Evolutionary conservation across 2,888 invertebrate species (phyloP), one percentile per base, ranked within the genome.

Genomic region (Eurois occulta): DNA sequence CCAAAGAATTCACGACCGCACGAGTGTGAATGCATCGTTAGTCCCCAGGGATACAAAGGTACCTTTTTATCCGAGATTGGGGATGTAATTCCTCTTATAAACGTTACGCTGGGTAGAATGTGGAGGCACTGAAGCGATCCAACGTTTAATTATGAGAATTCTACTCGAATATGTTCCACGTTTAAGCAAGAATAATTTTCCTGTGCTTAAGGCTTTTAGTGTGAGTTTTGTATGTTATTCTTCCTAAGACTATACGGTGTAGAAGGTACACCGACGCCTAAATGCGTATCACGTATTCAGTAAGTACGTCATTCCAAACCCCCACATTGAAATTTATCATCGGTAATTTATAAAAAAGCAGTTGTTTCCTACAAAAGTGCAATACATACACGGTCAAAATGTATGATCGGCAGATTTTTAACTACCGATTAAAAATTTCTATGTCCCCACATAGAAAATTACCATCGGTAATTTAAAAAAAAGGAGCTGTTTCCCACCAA

Each of bases 1-100:
- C 48, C 62, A 77, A 80, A 81, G 66, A 70, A 83, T 75, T 78
- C 64, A 64, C 62, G 18, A 77, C 72, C 72, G 18, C 70, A 73
- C 46, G 74, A 86, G 82, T 80, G 73, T 82, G 84, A 90, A 88
- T 90, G 88, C 88, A 87, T 90, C 86, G 82, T 75, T 87, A 87
- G 75, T 76, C 83, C 72, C 76, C 46, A 58, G 74, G 80, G 75
- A 78, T 69, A 72, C 35, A 55, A 58, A 77, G 28, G 72, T 77
- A 76, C 72, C 67, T 65, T 86, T 82, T 83, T 65, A 85, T 71
- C 73, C 70, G 52, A 77, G 85, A 87, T 86, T 88, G 81, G 13
- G 68, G 43, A 77, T 79, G 77, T 83, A 81, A 85, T 79, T 82
- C 78, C 81, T 85, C 75, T 79, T 72, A 75, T 58, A 82, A 72